These are phyloP conservation scores for Phenganax stokvisi DNA, from an alignment of 92 coral and sea anemone species.

Conservation along the genomic window DNA sequence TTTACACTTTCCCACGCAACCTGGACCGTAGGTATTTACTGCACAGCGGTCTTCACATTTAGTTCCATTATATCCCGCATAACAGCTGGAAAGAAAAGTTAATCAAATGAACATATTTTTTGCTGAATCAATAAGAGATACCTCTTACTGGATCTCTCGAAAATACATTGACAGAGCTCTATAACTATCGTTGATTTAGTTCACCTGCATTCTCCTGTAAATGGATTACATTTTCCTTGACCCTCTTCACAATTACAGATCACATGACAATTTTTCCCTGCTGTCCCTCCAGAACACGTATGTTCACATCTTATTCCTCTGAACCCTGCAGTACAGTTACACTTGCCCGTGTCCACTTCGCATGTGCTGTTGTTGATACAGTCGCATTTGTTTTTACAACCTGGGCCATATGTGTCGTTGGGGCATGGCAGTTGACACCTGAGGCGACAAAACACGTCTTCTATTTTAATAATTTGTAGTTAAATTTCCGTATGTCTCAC, in stretches of 20 bases:
- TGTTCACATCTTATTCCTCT: conserved; percentile 55
- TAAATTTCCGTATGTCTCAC: no score
- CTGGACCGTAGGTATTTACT: conserved; percentile 8
- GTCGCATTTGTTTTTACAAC: conserved; percentile 49
- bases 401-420: conserved; percentile 53
- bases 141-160: no score
- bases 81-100: conserved; percentile 4
- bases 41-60: conserved; percentile 20
- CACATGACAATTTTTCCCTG: conserved; percentile 57
- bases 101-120: no score
- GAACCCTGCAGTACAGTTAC: conserved; percentile 71
- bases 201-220: conserved; percentile 84
- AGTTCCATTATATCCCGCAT: conserved; percentile 18
- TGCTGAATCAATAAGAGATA: neutral
- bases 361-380: conserved; percentile 61
- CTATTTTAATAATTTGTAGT: no score
- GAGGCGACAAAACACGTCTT: neutral
- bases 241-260: conserved; percentile 63
- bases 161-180: no score
- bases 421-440: conserved; percentile 44
- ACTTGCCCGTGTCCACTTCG: conserved; percentile 62
- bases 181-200: neutral
- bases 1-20: neutral
- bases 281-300: conserved; percentile 55
- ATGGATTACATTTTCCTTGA: conserved; percentile 79